Conservation (phyloP, 2,113 vertebrate genomes). For the Scophthalmus maximus region DNA sequence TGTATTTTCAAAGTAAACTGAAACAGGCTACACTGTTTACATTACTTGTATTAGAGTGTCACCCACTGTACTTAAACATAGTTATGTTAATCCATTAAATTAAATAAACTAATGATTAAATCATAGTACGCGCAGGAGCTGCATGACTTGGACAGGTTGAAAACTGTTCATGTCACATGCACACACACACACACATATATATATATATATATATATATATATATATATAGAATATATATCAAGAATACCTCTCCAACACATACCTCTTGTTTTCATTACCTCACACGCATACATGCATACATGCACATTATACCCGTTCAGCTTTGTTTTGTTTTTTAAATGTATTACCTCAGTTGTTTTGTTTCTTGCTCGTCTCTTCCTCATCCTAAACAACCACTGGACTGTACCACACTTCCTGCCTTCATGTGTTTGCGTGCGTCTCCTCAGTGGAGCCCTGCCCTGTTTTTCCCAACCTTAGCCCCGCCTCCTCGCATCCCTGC, state of each 20-base stretch:
- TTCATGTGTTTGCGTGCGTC: not conserved
- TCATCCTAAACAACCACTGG: slow-evolving; percentile 3
- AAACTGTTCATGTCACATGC: too few species aligned
- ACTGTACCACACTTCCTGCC: slow-evolving; percentile 38
- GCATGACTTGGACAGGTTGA: not conserved
- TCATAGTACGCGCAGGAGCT: too few species aligned
- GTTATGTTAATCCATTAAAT: not conserved
- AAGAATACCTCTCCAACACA: slow-evolving; percentile 58
- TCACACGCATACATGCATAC: slow-evolving; percentile 32
- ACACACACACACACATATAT: not conserved
- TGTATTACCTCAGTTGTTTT: slow-evolving; percentile 49
- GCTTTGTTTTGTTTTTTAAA: slow-evolving; percentile 4
- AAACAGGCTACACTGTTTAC: too few species aligned
- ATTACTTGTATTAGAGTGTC: not conserved
- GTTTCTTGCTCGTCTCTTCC: slow-evolving; percentile 7
- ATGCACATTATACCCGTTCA: not conserved
- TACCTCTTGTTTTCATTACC: slow-evolving; percentile 66
- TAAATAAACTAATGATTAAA: not conserved
- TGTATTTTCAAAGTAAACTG: not conserved
- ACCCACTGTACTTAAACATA: not conserved
- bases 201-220: not conserved
- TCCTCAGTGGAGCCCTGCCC: not conserved
- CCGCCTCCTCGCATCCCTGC: slow-evolving; percentile 18
- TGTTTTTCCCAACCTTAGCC: not conserved
- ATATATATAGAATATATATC: slow-evolving; percentile 1